A percentile compares a stretch with the other conserved stretches of the same genome.
Conservation (phyloP, 2,113 vertebrate species). For the Gracilinanus agilis region DNA sequence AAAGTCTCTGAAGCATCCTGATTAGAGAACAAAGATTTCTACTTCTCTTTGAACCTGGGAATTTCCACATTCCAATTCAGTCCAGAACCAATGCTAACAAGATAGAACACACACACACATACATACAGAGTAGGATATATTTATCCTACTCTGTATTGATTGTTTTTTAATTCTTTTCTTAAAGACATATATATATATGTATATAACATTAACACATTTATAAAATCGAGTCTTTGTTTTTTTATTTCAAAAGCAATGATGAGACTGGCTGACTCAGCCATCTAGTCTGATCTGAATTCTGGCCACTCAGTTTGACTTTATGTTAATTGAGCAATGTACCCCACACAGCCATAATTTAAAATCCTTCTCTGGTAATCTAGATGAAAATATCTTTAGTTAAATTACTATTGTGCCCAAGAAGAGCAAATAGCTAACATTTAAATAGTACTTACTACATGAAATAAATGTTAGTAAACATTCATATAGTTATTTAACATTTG, state of each 20-base stretch:
- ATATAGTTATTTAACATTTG: too few relatives aligned
- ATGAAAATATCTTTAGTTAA: neutral
- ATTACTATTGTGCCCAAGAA: neutral
- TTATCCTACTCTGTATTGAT: neutral
- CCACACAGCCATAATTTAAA: neutral
- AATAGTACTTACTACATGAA: neutral
- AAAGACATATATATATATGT: neutral
- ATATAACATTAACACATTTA: neutral
- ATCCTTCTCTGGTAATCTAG: neutral
- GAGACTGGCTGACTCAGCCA: neutral
- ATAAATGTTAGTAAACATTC: too few relatives aligned
- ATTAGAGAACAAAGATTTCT: constrained; percentile 35
- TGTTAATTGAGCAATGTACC: constrained; percentile 12
- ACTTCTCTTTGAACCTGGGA: constrained; percentile 40
- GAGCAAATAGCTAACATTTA: neutral
- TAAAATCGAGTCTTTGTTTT: constrained; percentile 3
- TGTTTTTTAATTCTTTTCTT: neutral
- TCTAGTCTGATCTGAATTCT: neutral
- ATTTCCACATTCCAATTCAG: constrained; percentile 4
- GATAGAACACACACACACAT: neutral
- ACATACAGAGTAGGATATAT: neutral
- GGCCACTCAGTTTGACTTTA: constrained; percentile 28
- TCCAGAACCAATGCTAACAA: constrained; percentile 27
- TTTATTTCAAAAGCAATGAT: constrained; percentile 16
- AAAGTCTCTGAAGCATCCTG: constrained; percentile 1